Percentiles rank a stretch among this genome's conserved stretches.
phyloP scores from a whole-genome alignment of 2,888 invertebrate genomes.

The Carpatolechia fugitivella region DNA sequence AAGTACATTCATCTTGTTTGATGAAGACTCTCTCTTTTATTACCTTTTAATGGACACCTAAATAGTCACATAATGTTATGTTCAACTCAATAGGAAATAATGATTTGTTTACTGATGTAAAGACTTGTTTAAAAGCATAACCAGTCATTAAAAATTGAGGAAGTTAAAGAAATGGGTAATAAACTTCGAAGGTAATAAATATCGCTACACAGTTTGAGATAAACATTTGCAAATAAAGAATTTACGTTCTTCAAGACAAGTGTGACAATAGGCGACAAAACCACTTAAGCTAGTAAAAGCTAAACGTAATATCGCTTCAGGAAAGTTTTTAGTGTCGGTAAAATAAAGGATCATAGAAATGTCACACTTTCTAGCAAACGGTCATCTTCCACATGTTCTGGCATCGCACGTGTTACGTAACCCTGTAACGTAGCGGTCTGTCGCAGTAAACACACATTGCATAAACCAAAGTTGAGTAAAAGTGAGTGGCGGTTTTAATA shows the following conservation, averaged over 20 bases:
- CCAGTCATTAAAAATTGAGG: too few species aligned
- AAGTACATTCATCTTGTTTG: conserved; percentile 60
- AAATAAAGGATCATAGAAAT: background rate
- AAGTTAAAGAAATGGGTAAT: too few species aligned
- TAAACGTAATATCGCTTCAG: background rate
- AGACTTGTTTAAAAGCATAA: too few species aligned
- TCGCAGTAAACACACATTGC: conserved; percentile 14
- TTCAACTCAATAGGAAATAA: too few species aligned
- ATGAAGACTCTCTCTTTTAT: background rate
- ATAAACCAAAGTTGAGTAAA: conserved; percentile 12
- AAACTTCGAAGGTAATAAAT: too few species aligned
- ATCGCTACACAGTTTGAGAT: background rate
- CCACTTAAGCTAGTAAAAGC: background rate
- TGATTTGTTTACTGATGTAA: too few species aligned
- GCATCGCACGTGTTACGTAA: background rate
- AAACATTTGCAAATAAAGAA: too few species aligned
- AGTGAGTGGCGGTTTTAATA: conserved; percentile 17
- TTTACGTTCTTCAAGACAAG: too few species aligned
- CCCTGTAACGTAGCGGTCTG: background rate
- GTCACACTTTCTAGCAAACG: background rate
- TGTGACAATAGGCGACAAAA: background rate
- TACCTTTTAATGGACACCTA: background rate
- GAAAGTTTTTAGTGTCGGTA: background rate
- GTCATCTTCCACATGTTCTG: background rate
- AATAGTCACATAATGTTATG: too few species aligned